Conservation (phyloP, 2,888 invertebrate species). For the Ptilodon capucinus region DNA sequence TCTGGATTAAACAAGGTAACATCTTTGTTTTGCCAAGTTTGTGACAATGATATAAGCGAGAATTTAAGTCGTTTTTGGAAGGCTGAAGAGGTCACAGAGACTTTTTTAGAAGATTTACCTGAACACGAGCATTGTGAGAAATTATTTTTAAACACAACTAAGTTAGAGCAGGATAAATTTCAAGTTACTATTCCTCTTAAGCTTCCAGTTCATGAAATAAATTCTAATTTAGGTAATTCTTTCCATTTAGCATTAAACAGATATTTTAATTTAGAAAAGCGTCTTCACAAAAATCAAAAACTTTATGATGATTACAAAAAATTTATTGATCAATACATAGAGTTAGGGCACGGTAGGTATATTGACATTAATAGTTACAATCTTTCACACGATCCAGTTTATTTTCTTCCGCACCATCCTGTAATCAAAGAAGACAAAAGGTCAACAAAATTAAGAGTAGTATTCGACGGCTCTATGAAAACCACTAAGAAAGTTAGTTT, state of each 20-base stretch:
- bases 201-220: not conserved
- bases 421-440: slow-evolving; percentile 11
- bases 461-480: slow-evolving; percentile 15
- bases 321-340: too few relatives aligned
- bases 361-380: too few relatives aligned
- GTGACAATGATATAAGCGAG: too few relatives aligned
- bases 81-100: not conserved
- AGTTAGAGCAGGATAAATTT: not conserved
- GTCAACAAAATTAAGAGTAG: slow-evolving; percentile 12
- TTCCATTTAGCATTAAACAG: too few relatives aligned
- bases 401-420: slow-evolving; percentile 19
- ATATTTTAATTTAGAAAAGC: too few relatives aligned
- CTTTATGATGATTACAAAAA: too few relatives aligned
- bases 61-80: too few relatives aligned
- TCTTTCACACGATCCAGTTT: slow-evolving; percentile 18
- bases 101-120: not conserved
- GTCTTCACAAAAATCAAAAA: too few relatives aligned
- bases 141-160: not conserved
- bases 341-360: too few relatives aligned
- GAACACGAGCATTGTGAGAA: not conserved
- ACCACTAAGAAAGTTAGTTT: not conserved
- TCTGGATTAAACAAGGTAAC: too few relatives aligned
- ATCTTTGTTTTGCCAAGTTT: too few relatives aligned
- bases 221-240: not conserved
- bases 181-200: not conserved